A percentile compares a stretch with the other conserved stretches of the same genome.
These are phyloP conservation scores for Amblyopsis hoosieri DNA, from an alignment of 2,797 vertebrate species.

Conservation along the genomic window DNA sequence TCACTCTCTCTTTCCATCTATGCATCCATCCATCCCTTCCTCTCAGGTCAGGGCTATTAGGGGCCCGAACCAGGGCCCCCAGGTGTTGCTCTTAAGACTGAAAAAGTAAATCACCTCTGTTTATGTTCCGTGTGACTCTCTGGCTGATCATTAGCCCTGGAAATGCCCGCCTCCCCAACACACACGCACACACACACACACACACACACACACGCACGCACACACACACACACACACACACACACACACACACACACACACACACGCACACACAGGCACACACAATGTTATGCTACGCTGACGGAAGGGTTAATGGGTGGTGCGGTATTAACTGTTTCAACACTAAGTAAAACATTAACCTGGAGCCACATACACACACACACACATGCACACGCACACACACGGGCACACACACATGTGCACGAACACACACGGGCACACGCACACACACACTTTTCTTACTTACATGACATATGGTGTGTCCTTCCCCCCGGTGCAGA, in stretches of 20 bases:
- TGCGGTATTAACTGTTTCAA: conserved; percentile 56
- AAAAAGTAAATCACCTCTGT: conserved; percentile 60
- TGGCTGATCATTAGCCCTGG: conserved; percentile 50
- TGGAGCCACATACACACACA: conserved; percentile 24
- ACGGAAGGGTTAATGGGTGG: conserved; percentile 36
- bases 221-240: not conserved
- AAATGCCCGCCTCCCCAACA: conserved; percentile 1
- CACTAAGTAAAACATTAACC: conserved; percentile 56
- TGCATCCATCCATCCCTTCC: conserved; percentile 5
- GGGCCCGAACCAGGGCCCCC: conserved; percentile 31
- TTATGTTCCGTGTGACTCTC: conserved; percentile 56
- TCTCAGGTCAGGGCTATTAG: conserved; percentile 33
- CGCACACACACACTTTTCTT: conserved; percentile 17
- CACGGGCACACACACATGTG: not conserved
- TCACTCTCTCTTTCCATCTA: conserved; percentile 11
- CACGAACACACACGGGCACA: conserved; percentile 9
- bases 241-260: conserved; percentile 1
- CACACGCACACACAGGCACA: not conserved
- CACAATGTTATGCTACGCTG: conserved; percentile 6
- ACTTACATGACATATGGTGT: conserved; percentile 32
- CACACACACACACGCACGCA: not conserved
- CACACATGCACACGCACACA: conserved; percentile 18
- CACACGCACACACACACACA: not conserved
- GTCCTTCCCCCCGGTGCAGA: conserved; percentile 1
- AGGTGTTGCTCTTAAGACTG: conserved; percentile 57